A percentile compares a stretch with the other conserved stretches of the same genome.
These are phyloP conservation scores for Thalassarche chlororhynchos DNA, from an alignment of 2,113 vertebrate genomes.

Conservation along the genomic window DNA sequence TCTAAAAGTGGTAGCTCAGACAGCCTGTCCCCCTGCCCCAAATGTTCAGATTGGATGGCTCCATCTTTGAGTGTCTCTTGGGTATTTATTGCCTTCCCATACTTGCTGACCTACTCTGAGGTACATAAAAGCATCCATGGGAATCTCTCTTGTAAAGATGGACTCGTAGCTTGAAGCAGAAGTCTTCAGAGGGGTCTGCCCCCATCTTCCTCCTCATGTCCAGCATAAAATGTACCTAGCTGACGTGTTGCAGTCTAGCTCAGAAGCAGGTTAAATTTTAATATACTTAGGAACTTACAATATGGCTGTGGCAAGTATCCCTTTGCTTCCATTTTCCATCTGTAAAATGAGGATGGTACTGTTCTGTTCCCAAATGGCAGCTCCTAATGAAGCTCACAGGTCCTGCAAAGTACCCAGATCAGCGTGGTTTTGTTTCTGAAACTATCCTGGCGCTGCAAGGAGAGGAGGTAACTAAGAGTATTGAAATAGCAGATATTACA, in stretches of 20 bases:
- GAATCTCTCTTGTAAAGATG: background rate
- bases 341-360: background rate
- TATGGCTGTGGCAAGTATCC: background rate
- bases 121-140: rapidly evolving
- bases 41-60: background rate
- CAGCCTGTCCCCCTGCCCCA: background rate
- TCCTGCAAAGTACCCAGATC: background rate
- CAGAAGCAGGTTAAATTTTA: background rate
- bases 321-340: background rate
- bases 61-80: background rate
- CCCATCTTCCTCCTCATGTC: background rate
- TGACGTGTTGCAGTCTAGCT: background rate
- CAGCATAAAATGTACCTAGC: background rate
- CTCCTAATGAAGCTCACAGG: background rate
- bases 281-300: background rate
- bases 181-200: background rate
- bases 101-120: background rate
- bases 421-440: background rate
- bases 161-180: background rate
- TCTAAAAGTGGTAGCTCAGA: background rate
- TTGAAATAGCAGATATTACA: background rate
- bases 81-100: background rate
- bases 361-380: background rate
- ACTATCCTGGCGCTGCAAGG: background rate
- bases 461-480: background rate